Base-by-base conservation (phyloP, 2,888 invertebrate species). In the Agrenia bidenticulata region DNA sequence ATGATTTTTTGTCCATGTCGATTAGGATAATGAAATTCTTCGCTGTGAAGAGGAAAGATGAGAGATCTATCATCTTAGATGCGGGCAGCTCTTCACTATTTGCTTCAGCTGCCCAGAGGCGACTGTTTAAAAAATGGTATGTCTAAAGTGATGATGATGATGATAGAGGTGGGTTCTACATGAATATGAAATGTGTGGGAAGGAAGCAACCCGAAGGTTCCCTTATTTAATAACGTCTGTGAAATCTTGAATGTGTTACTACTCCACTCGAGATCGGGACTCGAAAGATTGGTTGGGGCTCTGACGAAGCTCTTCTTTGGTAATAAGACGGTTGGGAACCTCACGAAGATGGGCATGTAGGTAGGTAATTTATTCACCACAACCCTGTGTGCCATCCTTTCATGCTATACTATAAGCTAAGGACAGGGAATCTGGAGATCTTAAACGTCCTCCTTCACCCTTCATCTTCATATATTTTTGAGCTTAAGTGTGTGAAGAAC, bases 11-110 rank as follows among this genome's bases (percentile, higher is more conserved):
- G 58, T 58, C 58, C 23, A 7, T 21, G 45, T 58, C 58, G 58
- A 58, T 58, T 58, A 58, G 58, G 41, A 21, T 58, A 58, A 58
- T 58, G 58, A 58, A 58, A 58, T 58, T 58, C 49, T 58, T 58
- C 4, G 42, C 51, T 41, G 58, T 17, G 58, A 45, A 58, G 58
- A 49, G 17, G 42, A 58, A 17, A 54, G 58, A 58, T 58, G 41
- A 41, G 26, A 54, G 58, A 58, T 58, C 23, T 45, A 58, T 58
- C 58, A 58, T 58, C 41, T 58, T 45, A 9, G 15, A n/a, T 5
- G 15, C 19, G 4, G 23, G 5, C 7, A 23, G 51, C 21, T 51
- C 21, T 24, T 51, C 51, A 51, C 23, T 51, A 23, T 51, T 45
- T 42, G 2, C 41, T 45, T 41, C 42, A 27, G 42, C 58, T 58